Evolutionary conservation across 2,888 invertebrate species (phyloP), one percentile per base, ranked within the genome.

Genomic region (Drosophila nr. perissopoda): DNA sequence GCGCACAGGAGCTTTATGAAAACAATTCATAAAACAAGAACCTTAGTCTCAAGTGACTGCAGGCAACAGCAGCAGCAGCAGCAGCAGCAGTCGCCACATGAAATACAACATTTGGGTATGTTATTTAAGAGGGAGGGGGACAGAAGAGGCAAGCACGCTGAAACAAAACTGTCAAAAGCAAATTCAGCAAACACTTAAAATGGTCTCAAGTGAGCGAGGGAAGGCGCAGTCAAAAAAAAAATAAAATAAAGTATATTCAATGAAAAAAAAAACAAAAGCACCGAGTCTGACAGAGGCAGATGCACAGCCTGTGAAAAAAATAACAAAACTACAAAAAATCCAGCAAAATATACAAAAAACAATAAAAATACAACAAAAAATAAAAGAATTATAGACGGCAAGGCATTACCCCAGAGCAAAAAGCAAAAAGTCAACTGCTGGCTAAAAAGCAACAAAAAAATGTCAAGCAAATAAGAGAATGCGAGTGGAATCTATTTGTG

Each of bases 131-230:
- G 34, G 0, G 8, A 7, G 31, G 27, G 27, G 7, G 0, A 1
- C 4, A 6, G 8, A 4, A n/a, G 54, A 1, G 36, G 27, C 6
- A 27, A 8, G 36, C 36, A 56, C 56, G 71, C 40, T 68, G 53
- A 71, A 62, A 74, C 42, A 61, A 66, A 78, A 78, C 76, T 77
- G 73, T 84, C 80, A 85, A 84, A 82, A 79, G 72, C 78, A 79
- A 83, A 87, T 73, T 70, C 75, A 71, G 76, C 82, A 82, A 86
- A 86, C 83, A 82, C 89, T 87, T 87, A 77, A 86, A 86, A 84
- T 64, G 85, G 89, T 86, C 89, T 86, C 89, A 78, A 86, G 89
- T 78, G 86, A 71, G 74, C 80, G 33, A 56, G 64, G 45, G 58
- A 42, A 66, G 48, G 62, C 45, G 38, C 40, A 40, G 61, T 45